Evolutionary conservation across 1,140 invertebrate genomes (phyloP).

Genomic region (Bombus fervidus): DNA sequence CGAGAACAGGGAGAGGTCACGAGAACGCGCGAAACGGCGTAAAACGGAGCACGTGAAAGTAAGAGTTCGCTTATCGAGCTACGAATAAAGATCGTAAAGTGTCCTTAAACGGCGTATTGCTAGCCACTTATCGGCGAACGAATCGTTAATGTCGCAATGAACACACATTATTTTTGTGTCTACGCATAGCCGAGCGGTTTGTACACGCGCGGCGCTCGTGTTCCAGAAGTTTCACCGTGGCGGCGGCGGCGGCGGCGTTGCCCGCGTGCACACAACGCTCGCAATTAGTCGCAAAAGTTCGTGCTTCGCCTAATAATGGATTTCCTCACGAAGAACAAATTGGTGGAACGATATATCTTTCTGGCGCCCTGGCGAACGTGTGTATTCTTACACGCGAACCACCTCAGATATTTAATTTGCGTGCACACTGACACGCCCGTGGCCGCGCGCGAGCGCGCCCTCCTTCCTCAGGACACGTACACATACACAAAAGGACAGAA

Average conservation of each 20-base stretch:
- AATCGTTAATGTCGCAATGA: conserved; percentile 43
- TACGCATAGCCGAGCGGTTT: conserved; percentile 10
- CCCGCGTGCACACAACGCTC: conserved; percentile 49
- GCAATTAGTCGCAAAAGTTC: conserved; percentile 72
- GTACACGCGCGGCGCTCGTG: conserved; percentile 9
- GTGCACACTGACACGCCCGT: conserved; percentile 58
- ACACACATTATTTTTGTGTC: conserved; percentile 45
- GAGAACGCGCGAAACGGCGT: neutral
- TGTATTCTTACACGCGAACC: conserved; percentile 75
- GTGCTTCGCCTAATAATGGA: conserved; percentile 79
- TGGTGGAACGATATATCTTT: conserved; percentile 78
- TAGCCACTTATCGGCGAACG: conserved; percentile 26
- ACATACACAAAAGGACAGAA: neutral
- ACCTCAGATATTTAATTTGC: conserved; percentile 77
- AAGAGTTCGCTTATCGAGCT: conserved; percentile 5
- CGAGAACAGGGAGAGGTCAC: neutral
- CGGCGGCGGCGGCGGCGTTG: neutral
- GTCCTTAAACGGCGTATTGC: conserved; percentile 28
- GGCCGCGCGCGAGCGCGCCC: neutral
- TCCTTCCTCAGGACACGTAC: neutral
- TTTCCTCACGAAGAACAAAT: conserved; percentile 79
- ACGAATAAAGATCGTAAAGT: conserved; percentile 38
- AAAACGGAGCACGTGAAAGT: neutral
- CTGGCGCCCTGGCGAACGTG: conserved; percentile 72
- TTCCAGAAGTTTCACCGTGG: neutral